These are phyloP conservation scores for Parazoanthus darwini DNA, from an alignment of 92 coral and sea anemone genomes.

Conservation along the genomic window DNA sequence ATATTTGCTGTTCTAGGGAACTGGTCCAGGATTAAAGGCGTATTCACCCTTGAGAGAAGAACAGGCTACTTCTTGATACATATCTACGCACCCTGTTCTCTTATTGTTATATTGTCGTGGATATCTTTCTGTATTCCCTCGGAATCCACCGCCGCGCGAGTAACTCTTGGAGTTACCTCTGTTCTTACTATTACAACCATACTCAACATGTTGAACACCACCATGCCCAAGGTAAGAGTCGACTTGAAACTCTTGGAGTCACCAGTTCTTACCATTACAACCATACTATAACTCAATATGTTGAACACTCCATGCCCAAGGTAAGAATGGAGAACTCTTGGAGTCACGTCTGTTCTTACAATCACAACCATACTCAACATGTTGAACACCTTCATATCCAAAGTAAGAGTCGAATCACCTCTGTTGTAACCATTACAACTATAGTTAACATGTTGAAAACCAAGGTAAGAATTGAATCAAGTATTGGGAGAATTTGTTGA, in stretches of 20 bases:
- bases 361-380: constrained; percentile 89
- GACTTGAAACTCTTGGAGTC: not conserved
- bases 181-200: constrained; percentile 91
- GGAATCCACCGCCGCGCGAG: constrained; percentile 96
- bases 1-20: constrained; percentile 62
- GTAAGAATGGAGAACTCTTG: constrained; percentile 79
- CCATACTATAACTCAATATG: constrained; percentile 73
- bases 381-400: constrained; percentile 93
- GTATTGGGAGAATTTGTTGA: not conserved
- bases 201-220: constrained; percentile 86
- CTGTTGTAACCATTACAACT: not conserved
- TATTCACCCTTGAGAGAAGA: constrained; percentile 70
- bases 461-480: constrained; percentile 56
- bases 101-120: constrained; percentile 94
- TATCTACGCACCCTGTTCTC: constrained; percentile 95
- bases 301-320: constrained; percentile 98
- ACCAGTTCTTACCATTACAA: constrained; percentile 54
- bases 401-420: constrained; percentile 56
- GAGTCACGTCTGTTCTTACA: constrained; percentile 92
- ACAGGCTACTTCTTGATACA: constrained; percentile 93
- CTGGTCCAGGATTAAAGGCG: constrained; percentile 86
- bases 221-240: constrained; percentile 93
- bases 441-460: constrained; percentile 82
- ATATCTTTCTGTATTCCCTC: constrained; percentile 97
- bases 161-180: constrained; percentile 94